A percentile compares a stretch with the other conserved stretches of the same genome.
Conservation (phyloP, 2,113 vertebrate genomes). For the Charina bottae region DNA sequence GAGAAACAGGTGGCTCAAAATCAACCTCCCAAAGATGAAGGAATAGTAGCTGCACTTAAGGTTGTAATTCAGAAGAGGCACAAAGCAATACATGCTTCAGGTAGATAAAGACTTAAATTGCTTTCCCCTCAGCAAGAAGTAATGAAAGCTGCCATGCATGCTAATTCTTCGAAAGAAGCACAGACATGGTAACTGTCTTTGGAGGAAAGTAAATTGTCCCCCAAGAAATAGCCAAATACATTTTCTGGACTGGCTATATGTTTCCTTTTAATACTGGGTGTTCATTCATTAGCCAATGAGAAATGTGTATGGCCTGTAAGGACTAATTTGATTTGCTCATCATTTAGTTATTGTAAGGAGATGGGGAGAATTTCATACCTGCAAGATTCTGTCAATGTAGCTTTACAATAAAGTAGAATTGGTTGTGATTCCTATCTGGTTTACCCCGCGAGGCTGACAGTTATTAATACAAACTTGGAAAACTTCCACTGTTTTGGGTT, state of each 20-base stretch:
- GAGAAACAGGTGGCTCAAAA: constrained; percentile 17
- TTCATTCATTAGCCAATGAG: neutral
- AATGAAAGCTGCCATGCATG: neutral
- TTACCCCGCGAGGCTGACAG: neutral
- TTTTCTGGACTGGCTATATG: neutral
- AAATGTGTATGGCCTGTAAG: neutral
- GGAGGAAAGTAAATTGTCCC: neutral
- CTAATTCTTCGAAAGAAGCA: neutral
- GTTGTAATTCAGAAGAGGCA: constrained; percentile 49
- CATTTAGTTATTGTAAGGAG: neutral
- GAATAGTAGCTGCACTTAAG: constrained; percentile 42
- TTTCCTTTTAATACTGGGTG: neutral
- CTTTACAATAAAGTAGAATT: too few relatives aligned
- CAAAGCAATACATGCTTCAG: constrained; percentile 35
- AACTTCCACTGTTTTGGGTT: neutral
- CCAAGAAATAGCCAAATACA: neutral
- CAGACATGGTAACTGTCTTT: neutral
- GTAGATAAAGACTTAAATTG: constrained; percentile 21
- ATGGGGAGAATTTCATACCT: too few relatives aligned
- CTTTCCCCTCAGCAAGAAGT: neutral
- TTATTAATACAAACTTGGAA: constrained; percentile 1
- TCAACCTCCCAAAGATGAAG: neutral
- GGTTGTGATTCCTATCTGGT: too few relatives aligned
- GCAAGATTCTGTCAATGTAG: too few relatives aligned
- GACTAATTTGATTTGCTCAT: neutral